These are phyloP conservation scores for Phylloscopus trochiloides DNA, from an alignment of 2,113 vertebrate species.

Conservation along the genomic window DNA sequence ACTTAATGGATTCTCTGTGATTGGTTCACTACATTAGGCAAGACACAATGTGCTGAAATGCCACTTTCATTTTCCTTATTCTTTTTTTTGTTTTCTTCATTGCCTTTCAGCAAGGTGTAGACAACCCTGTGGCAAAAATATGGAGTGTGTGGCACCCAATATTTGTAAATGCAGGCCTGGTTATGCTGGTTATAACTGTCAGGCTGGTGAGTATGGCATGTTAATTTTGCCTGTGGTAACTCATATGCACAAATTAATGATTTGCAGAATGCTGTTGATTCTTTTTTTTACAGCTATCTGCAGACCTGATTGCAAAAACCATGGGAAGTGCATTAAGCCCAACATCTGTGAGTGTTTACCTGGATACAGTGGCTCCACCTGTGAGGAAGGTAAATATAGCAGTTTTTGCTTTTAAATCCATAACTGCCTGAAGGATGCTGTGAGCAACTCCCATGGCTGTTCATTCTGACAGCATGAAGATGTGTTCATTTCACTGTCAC, in stretches of 20 bases:
- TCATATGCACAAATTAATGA: background rate
- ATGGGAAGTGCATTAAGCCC: slow-evolving; percentile 83
- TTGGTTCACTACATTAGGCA: background rate
- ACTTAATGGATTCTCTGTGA: background rate
- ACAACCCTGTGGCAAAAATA: slow-evolving; percentile 82
- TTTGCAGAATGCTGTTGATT: slow-evolving; percentile 13
- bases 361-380: slow-evolving; percentile 78
- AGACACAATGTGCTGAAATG: background rate
- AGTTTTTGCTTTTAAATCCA: background rate
- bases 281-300: slow-evolving; percentile 80
- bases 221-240: background rate
- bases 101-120: slow-evolving; percentile 81
- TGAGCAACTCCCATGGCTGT: background rate
- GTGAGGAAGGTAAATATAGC: slow-evolving; percentile 82
- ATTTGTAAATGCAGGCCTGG: slow-evolving; percentile 86
- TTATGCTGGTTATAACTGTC: slow-evolving; percentile 84
- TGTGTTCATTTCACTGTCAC: background rate
- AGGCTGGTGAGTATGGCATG: slow-evolving; percentile 77
- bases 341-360: slow-evolving; percentile 80
- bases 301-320: slow-evolving; percentile 86
- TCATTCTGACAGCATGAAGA: background rate
- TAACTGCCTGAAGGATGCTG: background rate
- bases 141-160: slow-evolving; percentile 84
- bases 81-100: background rate
- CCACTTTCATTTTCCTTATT: background rate